phyloP scores from a whole-genome alignment of 1,140 invertebrate species.

The Microplitis demolitor region DNA sequence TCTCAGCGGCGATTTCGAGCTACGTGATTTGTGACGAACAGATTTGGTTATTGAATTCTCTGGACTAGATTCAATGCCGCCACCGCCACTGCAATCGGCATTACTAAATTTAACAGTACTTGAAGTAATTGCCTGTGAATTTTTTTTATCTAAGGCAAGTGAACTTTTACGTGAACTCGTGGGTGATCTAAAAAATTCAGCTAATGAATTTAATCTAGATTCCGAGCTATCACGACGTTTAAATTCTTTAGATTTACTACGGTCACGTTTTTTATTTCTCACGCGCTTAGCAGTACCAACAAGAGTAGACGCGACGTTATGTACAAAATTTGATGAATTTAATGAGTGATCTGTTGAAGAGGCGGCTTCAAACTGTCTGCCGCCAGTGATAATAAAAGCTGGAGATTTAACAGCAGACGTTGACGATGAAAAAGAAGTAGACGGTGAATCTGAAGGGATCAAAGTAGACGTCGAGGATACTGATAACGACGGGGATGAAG shows the following conservation, averaged over 20 bases:
- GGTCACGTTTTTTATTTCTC: conserved; percentile 50
- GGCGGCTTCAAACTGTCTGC: background rate
- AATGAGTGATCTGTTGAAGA: conserved; percentile 24
- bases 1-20: conserved; percentile 55
- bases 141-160: conserved; percentile 31
- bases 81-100: conserved; percentile 46
- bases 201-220: conserved; percentile 50
- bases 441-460: too few relatives aligned
- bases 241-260: conserved; percentile 57
- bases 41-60: conserved; percentile 48
- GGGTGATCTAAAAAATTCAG: conserved; percentile 58
- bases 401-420: background rate
- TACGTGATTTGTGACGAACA: conserved; percentile 49
- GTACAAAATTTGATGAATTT: conserved; percentile 45
- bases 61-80: conserved; percentile 51
- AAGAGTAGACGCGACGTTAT: conserved; percentile 44
- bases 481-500: too few relatives aligned
- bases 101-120: too few relatives aligned
- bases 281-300: conserved; percentile 50
- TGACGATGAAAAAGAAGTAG: too few relatives aligned
- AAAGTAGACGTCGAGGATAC: too few relatives aligned
- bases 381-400: background rate
- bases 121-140: background rate
- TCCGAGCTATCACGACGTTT: conserved; percentile 56
- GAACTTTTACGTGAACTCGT: conserved; percentile 58